A percentile compares a stretch with the other conserved stretches of the same genome.
phyloP scores from a whole-genome alignment of 2,113 vertebrate genomes.

The Amia ocellicauda region DNA sequence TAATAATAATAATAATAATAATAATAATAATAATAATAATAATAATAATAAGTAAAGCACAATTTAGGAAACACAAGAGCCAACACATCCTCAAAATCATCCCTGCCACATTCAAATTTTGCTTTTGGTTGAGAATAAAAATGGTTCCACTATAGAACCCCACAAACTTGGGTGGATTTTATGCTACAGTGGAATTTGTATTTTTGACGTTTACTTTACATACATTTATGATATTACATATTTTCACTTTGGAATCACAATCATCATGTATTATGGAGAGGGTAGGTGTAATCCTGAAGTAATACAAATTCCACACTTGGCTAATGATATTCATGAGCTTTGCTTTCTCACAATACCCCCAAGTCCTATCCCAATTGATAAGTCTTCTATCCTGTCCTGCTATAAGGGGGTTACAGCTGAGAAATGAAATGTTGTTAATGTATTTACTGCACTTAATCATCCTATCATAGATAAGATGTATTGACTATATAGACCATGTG shows the following conservation, averaged over 20 bases:
- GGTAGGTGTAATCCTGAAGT: slow-evolving; percentile 61
- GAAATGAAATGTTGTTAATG: slow-evolving; percentile 39
- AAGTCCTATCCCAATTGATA: slow-evolving; percentile 51
- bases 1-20: too few relatives aligned
- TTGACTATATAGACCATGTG: slow-evolving; percentile 7
- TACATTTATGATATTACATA: slow-evolving; percentile 59
- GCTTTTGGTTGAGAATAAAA: neutral
- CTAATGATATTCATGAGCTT: slow-evolving; percentile 70
- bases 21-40: too few relatives aligned
- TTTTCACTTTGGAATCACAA: slow-evolving; percentile 53
- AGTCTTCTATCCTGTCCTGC: slow-evolving; percentile 41
- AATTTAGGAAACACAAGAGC: too few relatives aligned
- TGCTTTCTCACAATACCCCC: slow-evolving; percentile 39
- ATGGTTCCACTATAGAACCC: slow-evolving; percentile 19
- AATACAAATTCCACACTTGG: slow-evolving; percentile 54
- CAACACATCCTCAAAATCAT: slow-evolving; percentile 10
- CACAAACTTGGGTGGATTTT: slow-evolving; percentile 36
- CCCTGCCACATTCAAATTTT: slow-evolving; percentile 18
- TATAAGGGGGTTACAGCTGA: slow-evolving; percentile 35
- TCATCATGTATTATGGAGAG: slow-evolving; percentile 48
- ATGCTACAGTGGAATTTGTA: slow-evolving; percentile 52
- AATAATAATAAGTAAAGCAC: too few relatives aligned
- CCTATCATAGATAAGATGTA: slow-evolving; percentile 24
- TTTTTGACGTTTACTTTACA: slow-evolving; percentile 62
- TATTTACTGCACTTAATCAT: slow-evolving; percentile 38